Evolutionary conservation across 2,888 invertebrate genomes (phyloP).

Genomic region (Eupithecia centaureata): DNA sequence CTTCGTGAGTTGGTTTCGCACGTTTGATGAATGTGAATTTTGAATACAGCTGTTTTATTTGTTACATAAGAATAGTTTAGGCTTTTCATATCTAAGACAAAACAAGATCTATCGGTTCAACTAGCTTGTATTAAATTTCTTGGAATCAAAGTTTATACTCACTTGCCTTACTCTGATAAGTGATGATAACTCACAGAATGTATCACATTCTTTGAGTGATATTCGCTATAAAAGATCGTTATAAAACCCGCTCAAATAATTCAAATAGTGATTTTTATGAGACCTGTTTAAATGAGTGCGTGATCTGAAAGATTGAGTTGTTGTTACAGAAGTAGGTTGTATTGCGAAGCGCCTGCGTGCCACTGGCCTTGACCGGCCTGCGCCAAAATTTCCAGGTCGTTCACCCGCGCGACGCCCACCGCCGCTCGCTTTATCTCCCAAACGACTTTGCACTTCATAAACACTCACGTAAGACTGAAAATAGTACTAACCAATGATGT

Average conservation of each 20-base stretch:
- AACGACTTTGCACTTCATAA: slow-evolving; percentile 55
- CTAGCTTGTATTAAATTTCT: too few species aligned
- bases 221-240: not conserved
- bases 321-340: slow-evolving; percentile 37
- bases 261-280: not conserved
- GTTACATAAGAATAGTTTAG: too few species aligned
- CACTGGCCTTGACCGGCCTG: slow-evolving; percentile 82
- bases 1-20: too few species aligned
- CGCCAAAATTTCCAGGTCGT: slow-evolving; percentile 83
- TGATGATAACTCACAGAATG: too few species aligned
- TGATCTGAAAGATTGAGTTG: slow-evolving; percentile 6
- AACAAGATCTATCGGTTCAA: too few species aligned
- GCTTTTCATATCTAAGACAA: too few species aligned
- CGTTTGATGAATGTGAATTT: too few species aligned
- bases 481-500: slow-evolving; percentile 53
- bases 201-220: not conserved
- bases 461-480: slow-evolving; percentile 44
- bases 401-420: slow-evolving; percentile 78
- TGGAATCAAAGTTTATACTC: too few species aligned
- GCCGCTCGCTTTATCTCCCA: slow-evolving; percentile 77
- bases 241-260: not conserved
- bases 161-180: too few species aligned
- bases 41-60: too few species aligned
- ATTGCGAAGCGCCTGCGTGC: slow-evolving; percentile 65
- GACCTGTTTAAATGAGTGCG: slow-evolving; percentile 3